phyloP scores from a whole-genome alignment of 2,113 vertebrate species.

The Paramisgurnus dabryanus region DNA sequence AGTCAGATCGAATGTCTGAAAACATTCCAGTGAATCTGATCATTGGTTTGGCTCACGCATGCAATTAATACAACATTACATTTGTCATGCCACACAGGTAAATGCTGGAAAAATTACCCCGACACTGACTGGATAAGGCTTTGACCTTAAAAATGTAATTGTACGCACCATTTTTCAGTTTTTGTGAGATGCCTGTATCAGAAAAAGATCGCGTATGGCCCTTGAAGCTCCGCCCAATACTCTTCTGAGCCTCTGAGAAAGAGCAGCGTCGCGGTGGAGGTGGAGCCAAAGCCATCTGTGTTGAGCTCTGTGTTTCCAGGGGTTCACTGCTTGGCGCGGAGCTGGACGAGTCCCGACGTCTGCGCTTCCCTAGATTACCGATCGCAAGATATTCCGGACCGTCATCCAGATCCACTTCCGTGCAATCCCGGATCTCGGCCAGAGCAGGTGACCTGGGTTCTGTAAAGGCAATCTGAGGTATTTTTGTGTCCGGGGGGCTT shows the following conservation, averaged over 20 bases:
- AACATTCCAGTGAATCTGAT: too few species aligned
- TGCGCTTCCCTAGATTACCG: conserved; percentile 83
- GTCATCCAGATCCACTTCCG: conserved; percentile 83
- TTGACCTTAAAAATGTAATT: not conserved
- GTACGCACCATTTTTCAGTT: conserved; percentile 79
- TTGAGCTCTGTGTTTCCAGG: conserved; percentile 10
- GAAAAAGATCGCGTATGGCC: conserved; percentile 90
- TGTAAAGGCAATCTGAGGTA: conserved; percentile 54
- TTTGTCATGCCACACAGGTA: too few species aligned
- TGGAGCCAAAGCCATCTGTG: conserved; percentile 25
- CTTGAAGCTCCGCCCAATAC: conserved; percentile 65
- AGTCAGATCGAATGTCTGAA: too few species aligned
- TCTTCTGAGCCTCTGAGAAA: conserved; percentile 87
- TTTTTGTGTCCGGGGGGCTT: not conserved
- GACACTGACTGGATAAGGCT: not conserved
- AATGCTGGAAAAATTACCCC: too few species aligned
- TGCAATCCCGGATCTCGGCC: conserved; percentile 66
- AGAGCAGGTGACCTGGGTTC: conserved; percentile 48
- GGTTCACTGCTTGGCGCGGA: conserved; percentile 62
- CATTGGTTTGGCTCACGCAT: too few species aligned
- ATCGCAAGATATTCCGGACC: conserved; percentile 96
- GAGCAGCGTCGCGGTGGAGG: conserved; percentile 80
- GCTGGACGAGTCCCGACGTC: conserved; percentile 71
- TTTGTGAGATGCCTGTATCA: conserved; percentile 85
- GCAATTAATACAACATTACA: too few species aligned